Conservation (phyloP, 2,797 vertebrate genomes). For the Coendou prehensilis region DNA sequence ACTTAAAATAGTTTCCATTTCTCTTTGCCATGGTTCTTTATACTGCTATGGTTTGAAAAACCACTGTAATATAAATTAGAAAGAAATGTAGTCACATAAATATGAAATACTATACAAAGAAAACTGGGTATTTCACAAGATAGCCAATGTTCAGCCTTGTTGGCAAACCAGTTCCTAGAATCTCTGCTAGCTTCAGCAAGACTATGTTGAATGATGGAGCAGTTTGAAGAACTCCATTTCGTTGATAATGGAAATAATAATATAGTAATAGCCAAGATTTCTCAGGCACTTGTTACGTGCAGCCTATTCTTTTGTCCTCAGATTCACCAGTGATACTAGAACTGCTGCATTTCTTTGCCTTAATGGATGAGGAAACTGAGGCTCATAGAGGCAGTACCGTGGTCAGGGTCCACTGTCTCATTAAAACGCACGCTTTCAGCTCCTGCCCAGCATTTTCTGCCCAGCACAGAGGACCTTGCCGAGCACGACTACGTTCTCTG, state of each 20-base stretch:
- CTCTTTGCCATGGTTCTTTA: slow-evolving; percentile 50
- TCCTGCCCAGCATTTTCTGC: background rate
- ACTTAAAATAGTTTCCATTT: slow-evolving; percentile 60
- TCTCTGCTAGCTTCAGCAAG: background rate
- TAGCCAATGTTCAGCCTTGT: background rate
- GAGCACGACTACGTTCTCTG: background rate
- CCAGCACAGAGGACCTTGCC: background rate
- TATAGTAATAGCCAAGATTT: background rate
- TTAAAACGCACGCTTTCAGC: background rate
- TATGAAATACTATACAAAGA: background rate
- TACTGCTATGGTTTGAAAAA: background rate
- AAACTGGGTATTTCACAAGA: slow-evolving; percentile 52
- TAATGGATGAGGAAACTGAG: background rate
- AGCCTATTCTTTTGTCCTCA: background rate
- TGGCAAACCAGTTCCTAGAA: slow-evolving; percentile 1
- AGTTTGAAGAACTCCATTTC: slow-evolving; percentile 16
- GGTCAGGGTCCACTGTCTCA: background rate
- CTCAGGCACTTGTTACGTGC: background rate
- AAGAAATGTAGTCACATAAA: slow-evolving; percentile 39
- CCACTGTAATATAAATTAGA: slow-evolving; percentile 55
- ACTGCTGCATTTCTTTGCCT: background rate
- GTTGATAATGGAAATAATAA: background rate
- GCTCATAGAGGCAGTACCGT: background rate
- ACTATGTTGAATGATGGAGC: background rate
- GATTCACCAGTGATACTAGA: background rate